Evolutionary conservation across 2,888 invertebrate genomes (phyloP), one percentile per base, ranked within the genome.

Genomic region (Brachylomia viminalis): DNA sequence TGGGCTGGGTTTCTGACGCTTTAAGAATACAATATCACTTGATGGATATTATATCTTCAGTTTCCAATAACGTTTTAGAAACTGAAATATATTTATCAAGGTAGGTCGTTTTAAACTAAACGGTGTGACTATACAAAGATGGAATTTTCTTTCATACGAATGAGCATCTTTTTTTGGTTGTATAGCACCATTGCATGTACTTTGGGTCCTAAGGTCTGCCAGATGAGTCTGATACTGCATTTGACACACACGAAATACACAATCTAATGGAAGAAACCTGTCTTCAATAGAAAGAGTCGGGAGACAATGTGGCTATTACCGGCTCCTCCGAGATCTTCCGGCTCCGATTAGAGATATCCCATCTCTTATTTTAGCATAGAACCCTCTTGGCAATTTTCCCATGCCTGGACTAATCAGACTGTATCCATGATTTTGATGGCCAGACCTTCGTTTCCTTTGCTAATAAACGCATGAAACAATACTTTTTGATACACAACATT

Each of bases 1-100:
- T 10, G 7, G n/a, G n/a, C n/a, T 27, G 5, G 42, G 20, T n/a
- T 52, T 5, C n/a, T 58, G n/a, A 49, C 15, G 27, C 8, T 30
- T 33, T 33, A 70, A 42, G n/a, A 78, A 27, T 77, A 62, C 23
- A 47, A 38, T n/a, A n/a, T n/a, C 15, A 52, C 52, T 54, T 54
- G 54, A 27, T 54, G n/a, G 13, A 54, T 54, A 54, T n/a, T 54
- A n/a, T n/a, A n/a, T 54, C 5, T 54, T 54, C n/a, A 54, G 13
- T 13, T 13, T 15, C n/a, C n/a, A 54, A n/a, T 54, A 27, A 47
- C 3, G 11, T 71, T 27, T 20, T 49, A 38, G 10, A 59, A 27
- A 27, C 6, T 17, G 27, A 42, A 30, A 45, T 17, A 7, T 30
- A 30, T 20, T 1, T 38, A 47, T 30, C 11, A 42, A 20, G 15